Evolutionary conservation across 2,113 vertebrate genomes (phyloP), one percentile per base, ranked within the genome.

Genomic region (Monopterus albus): DNA sequence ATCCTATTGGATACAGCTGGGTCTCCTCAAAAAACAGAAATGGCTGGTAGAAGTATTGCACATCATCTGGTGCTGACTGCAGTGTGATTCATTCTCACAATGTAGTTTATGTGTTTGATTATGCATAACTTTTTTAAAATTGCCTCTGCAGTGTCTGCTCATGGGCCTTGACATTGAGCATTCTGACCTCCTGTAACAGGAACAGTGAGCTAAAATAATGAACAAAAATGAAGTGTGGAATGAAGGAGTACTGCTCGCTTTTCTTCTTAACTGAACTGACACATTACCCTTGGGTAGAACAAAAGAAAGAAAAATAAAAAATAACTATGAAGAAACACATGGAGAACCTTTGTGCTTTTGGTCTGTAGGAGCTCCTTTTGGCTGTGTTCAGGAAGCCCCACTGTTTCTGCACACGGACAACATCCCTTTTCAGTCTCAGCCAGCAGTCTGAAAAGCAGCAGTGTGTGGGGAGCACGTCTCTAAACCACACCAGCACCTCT

Each of bases 341-440:
- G 15, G 14, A 15, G 33, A 76, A 25, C 33, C 11, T 57, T 49
- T 76, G 39, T 79, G 47, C 4, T 68, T 73, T 53, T 76, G 56
- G 23, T 56, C 55, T 8, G 35, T 43, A 99, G 97, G 97, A 99
- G 88, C 95, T 98, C 43, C 96, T 95, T 1, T 57, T 98, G 91
- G 96, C 96, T 1, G 83, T 96, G 52, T 73, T 96, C 74, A 85
- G 83, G 62, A 90, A 89, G 70, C 88, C 42, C 56, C 91, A 94
- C 25, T 99, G 97, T 75, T 92, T 95, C 88, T 99, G 97, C 1
- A 94, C 95, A 0, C 95, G 91, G 87, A 92, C 95, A 40, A 95
- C 94, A 0, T 57, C 91, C 39, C 77, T 88, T 39, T 95, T 97
- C 84, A 83, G 83, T 1, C 90, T 95, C 71, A 93, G 40, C 23